Percentiles rank a stretch among this genome's conserved stretches.
These are phyloP conservation scores for Pyrgilauda ruficollis DNA, from an alignment of 2,113 vertebrate species.

Conservation along the genomic window DNA sequence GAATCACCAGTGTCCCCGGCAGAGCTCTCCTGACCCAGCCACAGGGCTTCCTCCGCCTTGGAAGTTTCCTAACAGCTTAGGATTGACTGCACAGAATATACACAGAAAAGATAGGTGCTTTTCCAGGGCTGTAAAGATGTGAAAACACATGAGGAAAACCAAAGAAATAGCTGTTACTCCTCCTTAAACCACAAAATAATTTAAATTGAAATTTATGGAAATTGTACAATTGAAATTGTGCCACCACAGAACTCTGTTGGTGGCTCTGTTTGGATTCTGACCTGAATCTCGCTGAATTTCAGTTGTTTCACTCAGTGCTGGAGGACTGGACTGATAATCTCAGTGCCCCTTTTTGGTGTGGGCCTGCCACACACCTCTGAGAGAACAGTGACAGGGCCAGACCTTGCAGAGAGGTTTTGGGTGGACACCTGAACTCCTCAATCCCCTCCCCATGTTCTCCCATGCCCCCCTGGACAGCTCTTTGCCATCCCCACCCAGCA, in stretches of 20 bases:
- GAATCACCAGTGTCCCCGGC: neutral
- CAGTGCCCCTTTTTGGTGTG: neutral
- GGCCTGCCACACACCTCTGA: neutral
- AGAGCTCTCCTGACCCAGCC: neutral
- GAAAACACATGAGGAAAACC: neutral
- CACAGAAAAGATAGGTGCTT: neutral
- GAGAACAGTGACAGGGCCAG: neutral
- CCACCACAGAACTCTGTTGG: neutral
- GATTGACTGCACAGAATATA: neutral
- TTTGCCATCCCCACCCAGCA: neutral
- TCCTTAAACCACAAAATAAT: neutral
- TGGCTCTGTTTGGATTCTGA: neutral
- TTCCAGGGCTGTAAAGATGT: neutral
- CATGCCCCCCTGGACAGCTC: neutral
- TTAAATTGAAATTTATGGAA: neutral
- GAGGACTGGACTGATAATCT: neutral
- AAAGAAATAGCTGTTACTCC: neutral
- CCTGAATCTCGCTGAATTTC: neutral
- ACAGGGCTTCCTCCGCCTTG: neutral
- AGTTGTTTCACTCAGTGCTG: neutral
- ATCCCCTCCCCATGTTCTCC: neutral
- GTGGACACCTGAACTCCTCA: neutral
- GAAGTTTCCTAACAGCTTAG: neutral
- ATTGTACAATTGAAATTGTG: neutral
- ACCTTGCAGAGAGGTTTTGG: neutral